Evolutionary conservation across 2,797 vertebrate genomes (phyloP).

Genomic region (Melanotaenia boesemani): DNA sequence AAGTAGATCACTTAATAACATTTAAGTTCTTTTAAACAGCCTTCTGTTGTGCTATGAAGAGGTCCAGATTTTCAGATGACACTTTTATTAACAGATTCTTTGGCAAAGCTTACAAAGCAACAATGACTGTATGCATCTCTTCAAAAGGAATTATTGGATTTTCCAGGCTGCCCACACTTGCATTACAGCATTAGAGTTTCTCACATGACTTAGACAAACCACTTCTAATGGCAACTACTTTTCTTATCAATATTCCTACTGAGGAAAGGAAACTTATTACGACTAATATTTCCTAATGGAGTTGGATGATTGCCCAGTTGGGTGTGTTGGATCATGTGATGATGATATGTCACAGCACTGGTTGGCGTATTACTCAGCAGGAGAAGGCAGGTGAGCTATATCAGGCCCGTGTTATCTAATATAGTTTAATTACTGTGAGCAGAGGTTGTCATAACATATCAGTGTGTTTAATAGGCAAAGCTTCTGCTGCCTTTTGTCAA

Average conservation of each 20-base stretch:
- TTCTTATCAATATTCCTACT: slow-evolving; percentile 6
- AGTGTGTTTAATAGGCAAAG: slow-evolving; percentile 19
- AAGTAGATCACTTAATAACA: slow-evolving; percentile 40
- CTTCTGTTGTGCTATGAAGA: slow-evolving; percentile 12
- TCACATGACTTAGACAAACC: slow-evolving; percentile 10
- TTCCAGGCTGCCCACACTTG: slow-evolving; percentile 29
- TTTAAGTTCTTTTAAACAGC: slow-evolving; percentile 37
- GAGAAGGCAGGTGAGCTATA: slow-evolving; percentile 53
- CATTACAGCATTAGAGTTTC: slow-evolving; percentile 22
- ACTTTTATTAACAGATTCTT: slow-evolving; percentile 14
- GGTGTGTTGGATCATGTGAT: slow-evolving; percentile 33
- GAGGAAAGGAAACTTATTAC: slow-evolving; percentile 14
- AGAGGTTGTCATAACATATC: slow-evolving; percentile 56
- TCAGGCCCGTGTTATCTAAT: slow-evolving; percentile 60
- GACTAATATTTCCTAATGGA: slow-evolving; percentile 1
- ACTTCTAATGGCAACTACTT: slow-evolving; percentile 7
- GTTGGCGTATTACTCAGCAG: slow-evolving; percentile 35
- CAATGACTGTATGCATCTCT: slow-evolving; percentile 4
- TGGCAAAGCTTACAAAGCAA: slow-evolving; percentile 20
- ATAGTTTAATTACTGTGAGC: slow-evolving; percentile 65
- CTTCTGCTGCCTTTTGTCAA: neutral
- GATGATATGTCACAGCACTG: slow-evolving; percentile 5
- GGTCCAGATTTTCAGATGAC: slow-evolving; percentile 22
- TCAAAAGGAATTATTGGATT: slow-evolving; percentile 25
- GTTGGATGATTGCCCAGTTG: slow-evolving; percentile 17